phyloP scores from a whole-genome alignment of 1,140 invertebrate genomes.

The Adoxophyes honmai region DNA sequence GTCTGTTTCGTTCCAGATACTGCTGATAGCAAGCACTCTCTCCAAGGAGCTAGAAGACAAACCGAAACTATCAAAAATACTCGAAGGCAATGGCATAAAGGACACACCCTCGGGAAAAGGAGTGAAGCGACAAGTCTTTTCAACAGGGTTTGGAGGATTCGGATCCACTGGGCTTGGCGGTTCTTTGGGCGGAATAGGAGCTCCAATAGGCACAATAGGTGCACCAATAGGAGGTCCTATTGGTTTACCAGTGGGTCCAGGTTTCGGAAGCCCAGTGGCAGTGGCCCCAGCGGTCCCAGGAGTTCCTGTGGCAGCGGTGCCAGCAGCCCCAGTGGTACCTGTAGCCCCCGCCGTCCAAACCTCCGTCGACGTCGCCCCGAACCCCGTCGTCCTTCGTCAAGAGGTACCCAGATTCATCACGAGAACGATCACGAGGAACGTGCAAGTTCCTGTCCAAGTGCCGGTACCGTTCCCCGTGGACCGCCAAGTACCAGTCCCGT shows the following conservation, averaged over 20 bases:
- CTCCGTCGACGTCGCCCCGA: conserved; percentile 75
- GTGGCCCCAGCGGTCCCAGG: conserved; percentile 53
- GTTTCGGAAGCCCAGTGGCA: conserved; percentile 27
- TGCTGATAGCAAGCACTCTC: conserved; percentile 53
- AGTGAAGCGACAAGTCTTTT: conserved; percentile 47
- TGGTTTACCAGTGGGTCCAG: conserved; percentile 7
- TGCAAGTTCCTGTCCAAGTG: conserved; percentile 78
- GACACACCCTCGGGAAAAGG: conserved; percentile 41
- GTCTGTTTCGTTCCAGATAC: conserved; percentile 39
- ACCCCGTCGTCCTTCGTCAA: conserved; percentile 79
- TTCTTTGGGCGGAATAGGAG: neutral
- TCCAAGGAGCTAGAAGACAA: conserved; percentile 52
- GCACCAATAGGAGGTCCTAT: neutral
- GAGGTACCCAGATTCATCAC: conserved; percentile 78
- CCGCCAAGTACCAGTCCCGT: conserved; percentile 44
- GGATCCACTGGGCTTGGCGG: conserved; percentile 19
- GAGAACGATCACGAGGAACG: conserved; percentile 74
- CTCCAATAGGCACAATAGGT: neutral
- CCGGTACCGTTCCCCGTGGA: conserved; percentile 55
- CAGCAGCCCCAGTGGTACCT: conserved; percentile 40
- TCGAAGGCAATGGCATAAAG: conserved; percentile 54
- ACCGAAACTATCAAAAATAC: conserved; percentile 52
- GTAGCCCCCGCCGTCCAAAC: conserved; percentile 74
- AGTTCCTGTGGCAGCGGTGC: conserved; percentile 48
- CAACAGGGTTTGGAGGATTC: conserved; percentile 22